Evolutionary conservation across 2,888 invertebrate species (phyloP), one percentile per base, ranked within the genome.

Genomic region (Melikaiella ostensackeni): DNA sequence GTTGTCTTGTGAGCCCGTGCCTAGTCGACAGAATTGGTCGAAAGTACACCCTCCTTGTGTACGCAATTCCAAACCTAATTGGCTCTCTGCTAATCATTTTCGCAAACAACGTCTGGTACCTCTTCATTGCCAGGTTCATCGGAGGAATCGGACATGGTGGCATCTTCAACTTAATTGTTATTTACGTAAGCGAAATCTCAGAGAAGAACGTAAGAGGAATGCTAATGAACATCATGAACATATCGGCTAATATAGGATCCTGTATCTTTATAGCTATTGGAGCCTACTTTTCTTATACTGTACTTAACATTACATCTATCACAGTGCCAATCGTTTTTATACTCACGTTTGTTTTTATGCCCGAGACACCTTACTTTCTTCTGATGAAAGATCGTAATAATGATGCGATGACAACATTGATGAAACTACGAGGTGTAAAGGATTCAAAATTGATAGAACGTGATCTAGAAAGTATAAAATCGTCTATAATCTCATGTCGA

Each of bases 281-380:
- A 0, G 91, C 93, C 7, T 91, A 91, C 76, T 86, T 93, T 1
- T 88, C 91, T 3, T 94, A 94, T 89, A 87, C 90, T 61, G 88
- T 89, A 46, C 86, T 94, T 11, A 94, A 94, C 8, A 86, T 92
- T 7, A 85, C 93, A n/a, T 92, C 94, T 75, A 92, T 94, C 62
- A 89, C 93, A 0, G 92, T 94, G 76, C 93, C 94, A 0, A 91
- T 94, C 42, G 84, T 94, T 1, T 93, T 94, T 85, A 92, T 94
- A n/a, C 87, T 93, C 1, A 92, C 93, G 1, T 93, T 94, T 87
- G 91, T 93, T 64, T 93, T 93, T 55, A 93, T 95, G 92, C 95
- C 95, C 0, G 95, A 95, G 88, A 94, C 95, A 2, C 95, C 95
- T 0, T 93, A 94, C 84, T 94, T 92, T 86, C 92, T 92, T 86